These are phyloP conservation scores for Ibycter americanus DNA, from an alignment of 2,797 vertebrate genomes.

Conservation along the genomic window DNA sequence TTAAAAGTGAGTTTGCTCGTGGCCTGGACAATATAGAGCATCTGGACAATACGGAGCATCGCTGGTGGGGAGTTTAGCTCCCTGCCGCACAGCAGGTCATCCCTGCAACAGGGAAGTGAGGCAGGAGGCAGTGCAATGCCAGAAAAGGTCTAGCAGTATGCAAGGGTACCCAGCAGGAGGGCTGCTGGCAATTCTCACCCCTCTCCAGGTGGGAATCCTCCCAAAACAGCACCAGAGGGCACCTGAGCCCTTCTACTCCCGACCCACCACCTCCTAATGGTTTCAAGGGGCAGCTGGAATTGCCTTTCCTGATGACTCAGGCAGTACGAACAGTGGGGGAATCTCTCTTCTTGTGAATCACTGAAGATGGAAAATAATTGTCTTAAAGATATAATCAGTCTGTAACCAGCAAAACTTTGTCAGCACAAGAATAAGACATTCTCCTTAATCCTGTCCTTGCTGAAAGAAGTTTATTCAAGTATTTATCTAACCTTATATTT, in stretches of 20 bases:
- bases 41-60: background rate
- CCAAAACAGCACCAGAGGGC: background rate
- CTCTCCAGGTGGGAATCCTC: background rate
- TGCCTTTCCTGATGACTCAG: background rate
- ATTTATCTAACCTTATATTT: constrained; percentile 78
- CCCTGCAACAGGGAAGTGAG: too few species aligned
- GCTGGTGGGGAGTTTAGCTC: background rate
- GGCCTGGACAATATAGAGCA: background rate
- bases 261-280: accelerated
- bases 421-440: constrained; percentile 30
- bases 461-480: constrained; percentile 65
- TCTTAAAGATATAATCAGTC: constrained; percentile 45
- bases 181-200: background rate
- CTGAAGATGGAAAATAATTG: constrained; percentile 17
- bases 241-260: background rate
- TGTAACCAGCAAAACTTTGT: constrained; percentile 29
- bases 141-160: background rate
- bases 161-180: background rate
- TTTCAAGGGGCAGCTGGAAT: background rate
- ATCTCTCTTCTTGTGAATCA: constrained; percentile 12
- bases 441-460: background rate
- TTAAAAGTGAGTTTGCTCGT: background rate
- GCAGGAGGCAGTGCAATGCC: background rate
- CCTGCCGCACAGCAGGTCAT: background rate
- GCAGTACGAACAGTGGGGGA: background rate